phyloP scores from a whole-genome alignment of 2,797 vertebrate species.

The Erpetoichthys calabaricus region DNA sequence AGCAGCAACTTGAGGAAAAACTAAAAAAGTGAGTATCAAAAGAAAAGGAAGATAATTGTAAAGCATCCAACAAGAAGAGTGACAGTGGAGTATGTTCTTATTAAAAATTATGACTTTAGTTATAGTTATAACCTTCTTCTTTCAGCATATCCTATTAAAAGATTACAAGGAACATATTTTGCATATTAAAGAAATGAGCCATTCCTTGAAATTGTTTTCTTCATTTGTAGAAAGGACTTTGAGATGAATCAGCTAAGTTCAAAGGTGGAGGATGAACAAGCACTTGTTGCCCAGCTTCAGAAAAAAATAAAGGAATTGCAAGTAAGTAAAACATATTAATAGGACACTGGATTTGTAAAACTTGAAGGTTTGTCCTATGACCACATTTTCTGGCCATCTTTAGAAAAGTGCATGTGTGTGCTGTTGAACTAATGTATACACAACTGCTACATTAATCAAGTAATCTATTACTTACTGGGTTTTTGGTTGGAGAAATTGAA shows the following conservation, averaged over 20 bases:
- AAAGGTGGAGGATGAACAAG: conserved; percentile 75
- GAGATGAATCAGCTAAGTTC: conserved; percentile 66
- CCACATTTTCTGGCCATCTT: too few species aligned
- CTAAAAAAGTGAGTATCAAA: conserved; percentile 67
- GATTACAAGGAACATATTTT: too few species aligned
- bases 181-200: not conserved
- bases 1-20: conserved; percentile 79
- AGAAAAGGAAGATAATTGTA: not conserved
- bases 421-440: too few species aligned
- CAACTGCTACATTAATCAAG: too few species aligned
- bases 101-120: too few species aligned
- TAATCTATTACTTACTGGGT: too few species aligned
- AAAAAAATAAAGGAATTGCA: conserved; percentile 84
- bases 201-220: not conserved
- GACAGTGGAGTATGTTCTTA: too few species aligned
- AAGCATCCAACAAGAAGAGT: not conserved
- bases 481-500: too few species aligned
- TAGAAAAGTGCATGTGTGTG: too few species aligned
- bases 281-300: conserved; percentile 57
- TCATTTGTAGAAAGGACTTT: conserved; percentile 61
- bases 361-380: not conserved
- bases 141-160: too few species aligned
- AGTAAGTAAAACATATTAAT: conserved; percentile 34
- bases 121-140: too few species aligned
- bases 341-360: not conserved